Evolutionary conservation across 2,888 invertebrate genomes (phyloP), one percentile per base, ranked within the genome.

Genomic region (Eulithis testata): DNA sequence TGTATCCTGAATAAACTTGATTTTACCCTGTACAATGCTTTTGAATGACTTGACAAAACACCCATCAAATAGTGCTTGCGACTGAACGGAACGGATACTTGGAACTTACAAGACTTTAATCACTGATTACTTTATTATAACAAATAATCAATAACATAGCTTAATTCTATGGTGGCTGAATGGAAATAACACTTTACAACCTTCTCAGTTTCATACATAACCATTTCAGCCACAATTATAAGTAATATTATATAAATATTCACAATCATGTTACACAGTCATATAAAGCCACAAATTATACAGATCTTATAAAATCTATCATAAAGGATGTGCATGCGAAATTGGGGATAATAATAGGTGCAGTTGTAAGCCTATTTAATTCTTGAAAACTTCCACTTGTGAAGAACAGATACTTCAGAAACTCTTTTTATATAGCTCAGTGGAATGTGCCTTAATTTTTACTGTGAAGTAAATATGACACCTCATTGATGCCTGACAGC

Each of bases 401-500:
- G 8, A 49, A 49, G 21, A 21, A 11, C 9, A 49, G 47, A 12
- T 27, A 50, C 27, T 14, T 12, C 27, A 60, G 14, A 3, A n/a
- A 36, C 21, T 51, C 11, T 27, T 44, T 8, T 44, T 8, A 31
- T 31, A 9, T 8, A 9, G 8, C 44, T 49, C 52, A 2, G 6
- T 58, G 9, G 11, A 58, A 47, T 49, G 37, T 11, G 5, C 40
- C 11, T 83, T 77, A 89, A 60, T 86, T 84, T 67, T 85, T 87
- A 63, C 83, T 89, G 60, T 87, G 85, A 49, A 90, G 75, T 63
- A 91, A 79, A 66, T 87, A 91, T 68, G 86, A 83, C 2, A 90
- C 86, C 73, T 90, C 92, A 76, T 91, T 90, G 12, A 91, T 85
- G 3, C 84, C 85, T 2, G 85, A 76, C 0, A 91, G 79, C 11